Evolutionary conservation across 2,797 vertebrate genomes (phyloP).

Genomic region (Discoglossus pictus): DNA sequence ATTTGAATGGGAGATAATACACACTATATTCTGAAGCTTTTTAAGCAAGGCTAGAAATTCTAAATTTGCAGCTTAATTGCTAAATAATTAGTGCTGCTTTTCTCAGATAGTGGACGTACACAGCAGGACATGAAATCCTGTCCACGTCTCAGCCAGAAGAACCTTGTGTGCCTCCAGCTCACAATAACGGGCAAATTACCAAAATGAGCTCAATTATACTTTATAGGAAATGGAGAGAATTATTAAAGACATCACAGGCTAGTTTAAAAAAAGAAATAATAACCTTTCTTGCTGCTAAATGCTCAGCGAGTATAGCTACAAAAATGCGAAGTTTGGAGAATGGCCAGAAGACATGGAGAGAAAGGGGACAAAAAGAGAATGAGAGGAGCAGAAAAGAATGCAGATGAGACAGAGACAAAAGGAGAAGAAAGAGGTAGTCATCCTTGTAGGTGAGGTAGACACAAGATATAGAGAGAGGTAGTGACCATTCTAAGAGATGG

Average conservation of each 20-base stretch:
- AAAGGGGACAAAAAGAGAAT: too few species aligned
- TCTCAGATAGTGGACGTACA: conserved; percentile 30
- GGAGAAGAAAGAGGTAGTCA: too few species aligned
- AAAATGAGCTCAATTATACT: conserved; percentile 48
- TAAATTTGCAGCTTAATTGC: conserved; percentile 36
- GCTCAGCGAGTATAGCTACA: too few species aligned
- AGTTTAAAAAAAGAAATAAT: conserved; percentile 24
- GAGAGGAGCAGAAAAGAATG: too few species aligned
- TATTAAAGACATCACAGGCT: conserved; percentile 40
- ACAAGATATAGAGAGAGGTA: too few species aligned
- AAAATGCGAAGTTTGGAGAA: too few species aligned
- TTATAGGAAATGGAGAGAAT: conserved; percentile 42
- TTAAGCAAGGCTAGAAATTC: conserved; percentile 9
- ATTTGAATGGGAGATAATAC: not conserved
- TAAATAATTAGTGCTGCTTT: conserved; percentile 44
- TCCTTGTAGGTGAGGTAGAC: too few species aligned
- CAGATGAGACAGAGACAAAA: too few species aligned
- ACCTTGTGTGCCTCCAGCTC: conserved; percentile 4
- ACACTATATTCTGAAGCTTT: not conserved
- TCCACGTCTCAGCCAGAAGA: conserved; percentile 7
- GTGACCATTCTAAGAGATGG: too few species aligned
- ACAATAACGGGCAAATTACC: conserved; percentile 33
- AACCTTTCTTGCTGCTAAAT: conserved; percentile 1
- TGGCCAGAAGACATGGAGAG: too few species aligned
- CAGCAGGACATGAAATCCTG: conserved; percentile 33